Evolutionary conservation across 2,888 invertebrate species (phyloP).

Genomic region (Ramazzottius varieornatus): DNA sequence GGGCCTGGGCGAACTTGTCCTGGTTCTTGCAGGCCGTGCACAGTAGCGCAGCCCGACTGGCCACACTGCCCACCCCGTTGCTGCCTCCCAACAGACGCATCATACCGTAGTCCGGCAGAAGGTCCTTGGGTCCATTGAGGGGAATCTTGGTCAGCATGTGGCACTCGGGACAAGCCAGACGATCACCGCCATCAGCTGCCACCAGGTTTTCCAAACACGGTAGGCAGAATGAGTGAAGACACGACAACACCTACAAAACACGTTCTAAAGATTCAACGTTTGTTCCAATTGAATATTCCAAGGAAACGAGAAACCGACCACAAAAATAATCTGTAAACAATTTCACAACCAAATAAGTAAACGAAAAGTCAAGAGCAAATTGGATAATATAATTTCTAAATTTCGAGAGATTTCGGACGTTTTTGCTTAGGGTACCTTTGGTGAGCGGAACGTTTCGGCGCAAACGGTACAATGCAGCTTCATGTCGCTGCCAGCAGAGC

Average conservation of each 20-base stretch:
- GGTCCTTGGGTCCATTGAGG: slow-evolving; percentile 32
- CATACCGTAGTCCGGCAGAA: slow-evolving; percentile 38
- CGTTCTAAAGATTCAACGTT: too few relatives aligned
- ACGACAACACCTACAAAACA: too few relatives aligned
- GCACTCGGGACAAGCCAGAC: slow-evolving; percentile 45
- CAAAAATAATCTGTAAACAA: too few relatives aligned
- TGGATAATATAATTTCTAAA: too few relatives aligned
- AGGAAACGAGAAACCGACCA: too few relatives aligned
- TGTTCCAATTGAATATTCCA: too few relatives aligned
- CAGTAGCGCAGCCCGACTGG: slow-evolving; percentile 26
- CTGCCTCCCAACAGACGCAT: slow-evolving; percentile 25
- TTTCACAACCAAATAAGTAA: too few relatives aligned
- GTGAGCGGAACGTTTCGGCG: slow-evolving; percentile 44
- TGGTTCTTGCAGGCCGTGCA: slow-evolving; percentile 91
- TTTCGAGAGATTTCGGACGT: too few relatives aligned
- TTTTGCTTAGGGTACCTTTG: too few relatives aligned
- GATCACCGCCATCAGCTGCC: slow-evolving; percentile 37
- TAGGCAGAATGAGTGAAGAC: slow-evolving; percentile 58
- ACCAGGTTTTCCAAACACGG: slow-evolving; percentile 41
- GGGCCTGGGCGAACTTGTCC: slow-evolving; percentile 73
- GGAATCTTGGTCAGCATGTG: slow-evolving; percentile 21
- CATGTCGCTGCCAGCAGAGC: not conserved
- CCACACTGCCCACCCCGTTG: slow-evolving; percentile 22
- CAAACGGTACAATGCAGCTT: slow-evolving; percentile 34
- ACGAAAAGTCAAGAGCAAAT: too few relatives aligned